These are phyloP conservation scores for Eumaeus atala DNA, from an alignment of 1,140 invertebrate genomes.

Conservation along the genomic window DNA sequence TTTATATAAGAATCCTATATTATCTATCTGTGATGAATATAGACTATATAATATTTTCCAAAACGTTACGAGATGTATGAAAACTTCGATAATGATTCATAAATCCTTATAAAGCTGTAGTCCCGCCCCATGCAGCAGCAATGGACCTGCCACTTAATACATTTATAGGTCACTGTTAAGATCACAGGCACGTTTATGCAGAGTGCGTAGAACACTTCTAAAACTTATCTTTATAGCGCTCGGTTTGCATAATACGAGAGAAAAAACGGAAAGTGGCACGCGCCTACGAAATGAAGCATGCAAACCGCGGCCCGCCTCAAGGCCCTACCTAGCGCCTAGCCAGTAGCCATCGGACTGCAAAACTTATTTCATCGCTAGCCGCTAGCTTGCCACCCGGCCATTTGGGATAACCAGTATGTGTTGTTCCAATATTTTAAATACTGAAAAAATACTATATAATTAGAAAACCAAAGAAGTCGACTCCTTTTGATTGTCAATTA, in stretches of 20 bases:
- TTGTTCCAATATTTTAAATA: too few species aligned
- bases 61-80: too few species aligned
- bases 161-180: too few species aligned
- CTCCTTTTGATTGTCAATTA: too few species aligned
- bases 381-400: not conserved
- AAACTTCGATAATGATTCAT: too few species aligned
- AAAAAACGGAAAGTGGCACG: constrained; percentile 61
- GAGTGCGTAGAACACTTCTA: constrained; percentile 43
- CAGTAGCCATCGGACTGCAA: constrained; percentile 24
- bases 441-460: too few species aligned
- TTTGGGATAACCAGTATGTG: constrained; percentile 4
- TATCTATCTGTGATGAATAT: too few species aligned
- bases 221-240: constrained; percentile 67
- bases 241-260: constrained; percentile 70
- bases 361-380: not conserved
- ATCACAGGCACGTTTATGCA: constrained; percentile 8
- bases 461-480: too few species aligned
- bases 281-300: constrained; percentile 49
- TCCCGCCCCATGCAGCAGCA: not conserved
- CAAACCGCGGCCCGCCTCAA: constrained; percentile 48
- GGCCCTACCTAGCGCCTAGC: constrained; percentile 37
- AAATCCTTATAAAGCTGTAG: too few species aligned
- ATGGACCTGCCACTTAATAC: too few species aligned
- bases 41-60: too few species aligned
- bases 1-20: too few species aligned